phyloP scores from a whole-genome alignment of 2,113 vertebrate species.

The Castor canadensis region DNA sequence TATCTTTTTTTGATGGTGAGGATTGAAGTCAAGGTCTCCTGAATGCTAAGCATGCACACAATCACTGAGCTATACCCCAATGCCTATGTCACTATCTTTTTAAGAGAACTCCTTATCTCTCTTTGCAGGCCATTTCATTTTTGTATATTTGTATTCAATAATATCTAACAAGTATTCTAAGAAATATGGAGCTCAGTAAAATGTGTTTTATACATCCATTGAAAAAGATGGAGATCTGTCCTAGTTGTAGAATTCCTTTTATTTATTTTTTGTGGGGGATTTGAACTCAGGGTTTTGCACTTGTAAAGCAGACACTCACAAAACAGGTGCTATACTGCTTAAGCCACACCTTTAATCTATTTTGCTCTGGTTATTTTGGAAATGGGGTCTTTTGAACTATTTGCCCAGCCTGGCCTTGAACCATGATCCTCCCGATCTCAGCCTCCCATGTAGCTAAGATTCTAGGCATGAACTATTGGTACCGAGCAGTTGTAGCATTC shows the following conservation, averaged over 20 bases:
- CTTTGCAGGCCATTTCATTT: not conserved
- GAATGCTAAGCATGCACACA: not conserved
- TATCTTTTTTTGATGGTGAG: not conserved
- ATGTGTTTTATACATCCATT: not conserved
- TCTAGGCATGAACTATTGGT: too few species aligned
- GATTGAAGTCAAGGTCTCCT: not conserved
- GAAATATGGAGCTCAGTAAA: not conserved
- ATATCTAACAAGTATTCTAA: constrained; percentile 11
- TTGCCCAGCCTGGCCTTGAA: too few species aligned
- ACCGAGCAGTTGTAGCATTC: not conserved
- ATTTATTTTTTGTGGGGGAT: too few species aligned
- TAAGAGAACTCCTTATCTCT: not conserved
- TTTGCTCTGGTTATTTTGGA: not conserved
- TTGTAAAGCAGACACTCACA: too few species aligned
- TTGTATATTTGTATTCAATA: not conserved
- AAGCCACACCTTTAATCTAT: not conserved
- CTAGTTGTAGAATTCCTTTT: not conserved
- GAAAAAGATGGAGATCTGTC: not conserved
- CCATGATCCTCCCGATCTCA: too few species aligned
- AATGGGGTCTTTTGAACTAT: too few species aligned
- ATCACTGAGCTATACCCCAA: not conserved
- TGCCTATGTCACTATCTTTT: not conserved
- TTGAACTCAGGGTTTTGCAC: too few species aligned
- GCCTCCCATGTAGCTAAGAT: too few species aligned
- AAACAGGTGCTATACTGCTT: not conserved